Conservation (phyloP, 2,888 invertebrate species). For the Rhimphoctona megacephalus region DNA sequence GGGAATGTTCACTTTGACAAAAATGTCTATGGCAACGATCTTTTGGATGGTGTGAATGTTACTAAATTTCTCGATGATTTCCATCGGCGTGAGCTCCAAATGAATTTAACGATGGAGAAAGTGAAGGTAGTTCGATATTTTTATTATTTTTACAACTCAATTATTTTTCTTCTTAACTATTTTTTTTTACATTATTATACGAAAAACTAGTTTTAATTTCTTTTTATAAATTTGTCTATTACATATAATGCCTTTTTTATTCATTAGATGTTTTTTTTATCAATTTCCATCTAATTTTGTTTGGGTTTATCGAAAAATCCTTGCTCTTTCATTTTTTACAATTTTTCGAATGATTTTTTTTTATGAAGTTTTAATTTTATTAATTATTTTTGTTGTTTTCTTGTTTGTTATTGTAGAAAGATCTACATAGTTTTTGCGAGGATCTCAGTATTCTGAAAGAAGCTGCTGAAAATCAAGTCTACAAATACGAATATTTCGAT, state of each 20-base stretch:
- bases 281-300: no score
- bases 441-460: slow-evolving; percentile 68
- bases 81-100: slow-evolving; percentile 60
- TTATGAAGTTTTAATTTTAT: slow-evolving; percentile 14
- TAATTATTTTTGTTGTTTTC: background rate
- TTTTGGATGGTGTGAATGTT: slow-evolving; percentile 81
- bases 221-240: no score
- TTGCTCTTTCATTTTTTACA: background rate
- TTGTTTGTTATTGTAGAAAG: slow-evolving; percentile 58
- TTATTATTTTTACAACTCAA: background rate
- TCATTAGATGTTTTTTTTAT: no score
- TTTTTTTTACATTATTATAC: background rate
- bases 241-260: no score
- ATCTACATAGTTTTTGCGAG: slow-evolving; percentile 69
- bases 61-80: slow-evolving; percentile 77
- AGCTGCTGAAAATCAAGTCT: slow-evolving; percentile 82
- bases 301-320: background rate
- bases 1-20: slow-evolving; percentile 83
- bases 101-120: slow-evolving; percentile 46
- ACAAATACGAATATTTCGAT: slow-evolving; percentile 86
- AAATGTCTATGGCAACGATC: slow-evolving; percentile 79
- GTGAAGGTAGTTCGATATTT: slow-evolving; percentile 56
- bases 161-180: background rate
- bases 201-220: background rate
- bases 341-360: background rate